Percentiles rank a stretch among this genome's conserved stretches.
Evolutionary conservation across 30 jellyfish, hydroid and myxozoan genomes (phyloP).

Genomic region (Aurelia aurita): DNA sequence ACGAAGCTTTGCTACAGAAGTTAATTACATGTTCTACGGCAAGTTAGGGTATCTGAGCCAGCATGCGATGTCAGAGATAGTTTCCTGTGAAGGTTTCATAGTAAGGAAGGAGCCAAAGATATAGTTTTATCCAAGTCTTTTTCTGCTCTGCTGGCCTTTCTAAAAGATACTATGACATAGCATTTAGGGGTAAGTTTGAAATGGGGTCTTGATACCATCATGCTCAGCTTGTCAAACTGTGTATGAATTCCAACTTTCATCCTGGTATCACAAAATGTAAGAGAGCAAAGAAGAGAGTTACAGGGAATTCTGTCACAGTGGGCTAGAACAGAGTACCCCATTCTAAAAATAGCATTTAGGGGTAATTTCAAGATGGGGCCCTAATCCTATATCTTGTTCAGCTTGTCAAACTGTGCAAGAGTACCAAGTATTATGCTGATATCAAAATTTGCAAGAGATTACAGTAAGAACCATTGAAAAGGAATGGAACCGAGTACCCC

Average conservation of each 20-base stretch:
- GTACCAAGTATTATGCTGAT: too few relatives aligned
- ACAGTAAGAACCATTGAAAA: too few relatives aligned
- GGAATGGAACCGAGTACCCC: too few relatives aligned
- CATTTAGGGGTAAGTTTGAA: constrained; percentile 10
- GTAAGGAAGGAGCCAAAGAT: constrained; percentile 19
- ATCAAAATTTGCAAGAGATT: too few relatives aligned
- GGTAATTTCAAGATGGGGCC: too few relatives aligned
- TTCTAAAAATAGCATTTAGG: too few relatives aligned
- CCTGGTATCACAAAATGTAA: background rate
- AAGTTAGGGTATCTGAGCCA: constrained; percentile 16
- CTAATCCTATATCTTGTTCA: too few relatives aligned
- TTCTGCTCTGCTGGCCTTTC: constrained; percentile 45
- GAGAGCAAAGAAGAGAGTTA: too few relatives aligned
- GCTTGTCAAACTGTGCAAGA: too few relatives aligned
- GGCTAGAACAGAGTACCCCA: background rate
- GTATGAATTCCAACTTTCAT: constrained; percentile 7
- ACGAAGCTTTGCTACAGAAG: constrained; percentile 10
- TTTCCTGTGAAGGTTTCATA: constrained; percentile 35
- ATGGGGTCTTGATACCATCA: constrained; percentile 13
- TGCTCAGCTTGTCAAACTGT: constrained; percentile 20
- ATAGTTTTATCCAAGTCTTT: constrained; percentile 17
- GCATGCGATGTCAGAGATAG: constrained; percentile 11
- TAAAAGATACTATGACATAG: constrained; percentile 16
- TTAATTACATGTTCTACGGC: background rate
- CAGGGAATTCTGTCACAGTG: background rate